phyloP scores from a whole-genome alignment of 2,888 invertebrate species.

The Habrosyne pyritoides region DNA sequence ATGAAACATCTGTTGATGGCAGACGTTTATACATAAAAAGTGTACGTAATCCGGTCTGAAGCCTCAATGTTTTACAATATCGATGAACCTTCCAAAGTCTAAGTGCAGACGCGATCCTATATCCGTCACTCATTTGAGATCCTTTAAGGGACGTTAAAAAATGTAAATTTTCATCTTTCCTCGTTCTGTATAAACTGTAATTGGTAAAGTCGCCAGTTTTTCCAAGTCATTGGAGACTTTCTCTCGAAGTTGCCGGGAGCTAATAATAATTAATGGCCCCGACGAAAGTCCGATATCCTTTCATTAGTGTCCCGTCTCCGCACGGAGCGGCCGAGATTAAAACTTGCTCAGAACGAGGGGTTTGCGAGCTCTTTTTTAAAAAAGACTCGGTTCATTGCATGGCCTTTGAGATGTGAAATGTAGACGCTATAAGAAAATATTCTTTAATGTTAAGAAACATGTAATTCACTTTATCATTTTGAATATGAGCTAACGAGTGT shows the following conservation, averaged over 20 bases:
- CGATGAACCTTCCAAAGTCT: not conserved
- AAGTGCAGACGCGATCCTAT: too few relatives aligned
- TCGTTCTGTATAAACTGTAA: conserved; percentile 62
- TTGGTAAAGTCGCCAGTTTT: conserved; percentile 72
- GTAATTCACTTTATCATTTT: conserved; percentile 6
- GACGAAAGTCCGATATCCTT: conserved; percentile 81
- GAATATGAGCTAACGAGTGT: conserved; percentile 11
- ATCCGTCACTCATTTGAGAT: not conserved
- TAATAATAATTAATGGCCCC: conserved; percentile 82
- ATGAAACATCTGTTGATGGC: not conserved
- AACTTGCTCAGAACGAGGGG: conserved; percentile 69
- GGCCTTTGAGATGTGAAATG: conserved; percentile 63
- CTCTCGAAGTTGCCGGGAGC: conserved; percentile 65
- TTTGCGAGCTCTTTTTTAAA: conserved; percentile 62
- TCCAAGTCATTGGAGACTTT: conserved; percentile 74
- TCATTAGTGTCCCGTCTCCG: conserved; percentile 75
- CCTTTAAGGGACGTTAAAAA: conserved; percentile 26
- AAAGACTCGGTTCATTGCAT: conserved; percentile 51
- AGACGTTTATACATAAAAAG: not conserved
- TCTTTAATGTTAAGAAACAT: conserved; percentile 27
- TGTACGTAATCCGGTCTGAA: not conserved
- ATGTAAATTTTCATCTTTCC: conserved; percentile 49
- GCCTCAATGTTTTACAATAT: not conserved
- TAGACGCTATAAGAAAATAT: conserved; percentile 50
- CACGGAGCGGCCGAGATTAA: conserved; percentile 72